Conservation (phyloP, 2,888 invertebrate species). For the Tenthredo scrophulariae region DNA sequence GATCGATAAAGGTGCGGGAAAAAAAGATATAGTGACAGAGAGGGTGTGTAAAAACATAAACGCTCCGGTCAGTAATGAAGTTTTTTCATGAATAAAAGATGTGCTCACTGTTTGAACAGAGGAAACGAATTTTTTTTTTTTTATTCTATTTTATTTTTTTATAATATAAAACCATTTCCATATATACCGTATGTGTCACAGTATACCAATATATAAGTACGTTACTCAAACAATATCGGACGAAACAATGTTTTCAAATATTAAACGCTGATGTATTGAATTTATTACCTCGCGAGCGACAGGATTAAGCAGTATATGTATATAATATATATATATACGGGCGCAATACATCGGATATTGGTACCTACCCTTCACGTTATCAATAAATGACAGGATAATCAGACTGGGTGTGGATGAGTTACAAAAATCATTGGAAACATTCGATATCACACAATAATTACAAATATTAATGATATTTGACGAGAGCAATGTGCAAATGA, state of each 20-base stretch:
- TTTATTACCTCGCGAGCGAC: not conserved
- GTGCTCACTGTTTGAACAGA: constrained; percentile 30
- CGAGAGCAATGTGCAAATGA: not conserved
- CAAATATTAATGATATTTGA: not conserved
- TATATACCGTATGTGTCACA: not conserved
- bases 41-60: not conserved
- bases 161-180: constrained; percentile 4
- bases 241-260: constrained; percentile 23
- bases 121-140: constrained; percentile 6
- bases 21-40: not conserved
- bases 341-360: not conserved
- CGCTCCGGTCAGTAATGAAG: constrained; percentile 34
- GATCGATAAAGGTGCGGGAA: not conserved
- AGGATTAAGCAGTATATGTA: not conserved
- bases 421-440: not conserved
- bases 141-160: not conserved
- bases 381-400: constrained; percentile 25
- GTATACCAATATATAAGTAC: not conserved
- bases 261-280: constrained; percentile 1
- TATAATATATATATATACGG: not conserved
- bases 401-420: not conserved
- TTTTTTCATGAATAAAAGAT: constrained; percentile 43
- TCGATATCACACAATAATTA: not conserved
- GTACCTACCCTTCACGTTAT: not conserved
- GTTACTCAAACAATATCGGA: constrained; percentile 7